Evolutionary conservation across 2,888 invertebrate species (phyloP).

Genomic region (Keiferia lycopersicella): DNA sequence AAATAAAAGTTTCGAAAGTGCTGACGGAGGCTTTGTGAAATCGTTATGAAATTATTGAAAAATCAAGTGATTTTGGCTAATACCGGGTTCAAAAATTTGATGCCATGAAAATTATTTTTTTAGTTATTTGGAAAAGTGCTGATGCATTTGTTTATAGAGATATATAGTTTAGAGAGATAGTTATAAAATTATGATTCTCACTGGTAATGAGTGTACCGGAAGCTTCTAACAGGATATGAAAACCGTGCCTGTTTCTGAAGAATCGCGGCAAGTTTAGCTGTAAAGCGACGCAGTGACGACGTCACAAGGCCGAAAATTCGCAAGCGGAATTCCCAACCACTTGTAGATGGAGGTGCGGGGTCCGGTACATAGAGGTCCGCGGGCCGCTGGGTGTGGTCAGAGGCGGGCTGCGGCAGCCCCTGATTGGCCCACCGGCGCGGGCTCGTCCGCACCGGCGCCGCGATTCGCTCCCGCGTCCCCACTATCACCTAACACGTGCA

Average conservation of each 20-base stretch:
- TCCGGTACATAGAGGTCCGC: slow-evolving; percentile 54
- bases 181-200: background rate
- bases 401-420: slow-evolving; percentile 49
- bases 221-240: slow-evolving; percentile 13
- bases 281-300: background rate
- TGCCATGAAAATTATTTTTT: background rate
- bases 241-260: slow-evolving; percentile 7
- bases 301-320: slow-evolving; percentile 19
- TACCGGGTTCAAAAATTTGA: background rate
- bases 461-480: slow-evolving; percentile 64
- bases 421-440: slow-evolving; percentile 55
- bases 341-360: slow-evolving; percentile 45
- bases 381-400: slow-evolving; percentile 56
- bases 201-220: background rate
- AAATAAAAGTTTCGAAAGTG: background rate
- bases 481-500: slow-evolving; percentile 56
- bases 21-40: background rate
- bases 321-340: slow-evolving; percentile 47
- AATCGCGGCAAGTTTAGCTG: background rate
- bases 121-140: background rate
- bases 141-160: background rate
- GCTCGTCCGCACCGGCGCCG: slow-evolving; percentile 52
- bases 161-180: too few species aligned
- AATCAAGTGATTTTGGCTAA: background rate
- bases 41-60: background rate